Conservation (phyloP, 2,888 invertebrate species). For the Malacosoma neustria region DNA sequence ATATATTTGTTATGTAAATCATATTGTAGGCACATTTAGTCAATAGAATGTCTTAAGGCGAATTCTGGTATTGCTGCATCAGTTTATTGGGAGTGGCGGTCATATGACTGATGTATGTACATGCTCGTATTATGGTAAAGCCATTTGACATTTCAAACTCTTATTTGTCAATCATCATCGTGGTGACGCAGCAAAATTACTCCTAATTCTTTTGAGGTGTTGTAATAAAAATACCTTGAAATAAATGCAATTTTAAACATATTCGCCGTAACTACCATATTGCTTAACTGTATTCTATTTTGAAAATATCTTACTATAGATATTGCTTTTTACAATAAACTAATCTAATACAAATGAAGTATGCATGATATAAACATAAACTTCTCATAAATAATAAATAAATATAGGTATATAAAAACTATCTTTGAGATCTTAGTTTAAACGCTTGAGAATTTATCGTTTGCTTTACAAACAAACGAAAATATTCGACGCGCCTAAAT, state of each 20-base stretch:
- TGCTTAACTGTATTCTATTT: too few relatives aligned
- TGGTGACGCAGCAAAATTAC: constrained; percentile 6
- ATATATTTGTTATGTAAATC: constrained; percentile 52
- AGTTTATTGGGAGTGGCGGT: constrained; percentile 43
- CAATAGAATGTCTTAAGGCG: constrained; percentile 42
- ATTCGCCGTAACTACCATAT: too few relatives aligned
- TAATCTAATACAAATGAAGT: too few relatives aligned
- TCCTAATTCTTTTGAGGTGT: neutral
- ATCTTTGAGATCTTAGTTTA: neutral
- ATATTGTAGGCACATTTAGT: constrained; percentile 32
- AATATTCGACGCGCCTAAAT: neutral
- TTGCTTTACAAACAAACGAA: neutral
- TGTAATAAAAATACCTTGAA: neutral
- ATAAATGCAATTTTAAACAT: too few relatives aligned
- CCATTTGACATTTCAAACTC: constrained; percentile 40
- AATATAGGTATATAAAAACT: too few relatives aligned
- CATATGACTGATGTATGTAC: constrained; percentile 32
- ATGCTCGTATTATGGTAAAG: constrained; percentile 43
- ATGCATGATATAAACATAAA: too few relatives aligned
- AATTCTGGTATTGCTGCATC: constrained; percentile 34
- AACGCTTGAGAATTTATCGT: neutral
- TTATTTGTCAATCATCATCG: constrained; percentile 5
- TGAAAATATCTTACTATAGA: too few relatives aligned
- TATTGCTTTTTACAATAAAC: too few relatives aligned
- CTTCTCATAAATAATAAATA: too few relatives aligned